Evolutionary conservation across 2,888 invertebrate genomes (phyloP).

Genomic region (Pristionchus exspectatus): DNA sequence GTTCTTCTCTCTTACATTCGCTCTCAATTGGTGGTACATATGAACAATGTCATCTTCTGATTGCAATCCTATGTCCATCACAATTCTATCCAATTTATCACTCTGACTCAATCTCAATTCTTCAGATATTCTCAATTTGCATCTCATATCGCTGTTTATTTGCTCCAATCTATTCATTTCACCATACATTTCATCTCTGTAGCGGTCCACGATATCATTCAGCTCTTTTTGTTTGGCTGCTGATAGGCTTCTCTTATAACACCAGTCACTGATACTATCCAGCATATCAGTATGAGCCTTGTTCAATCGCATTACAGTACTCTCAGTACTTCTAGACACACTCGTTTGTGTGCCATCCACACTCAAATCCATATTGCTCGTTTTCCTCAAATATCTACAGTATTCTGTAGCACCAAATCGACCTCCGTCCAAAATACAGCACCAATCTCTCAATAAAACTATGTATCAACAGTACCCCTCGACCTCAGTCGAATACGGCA

Average conservation of each 20-base stretch:
- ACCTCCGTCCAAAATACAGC: no score
- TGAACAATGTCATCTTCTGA: background rate
- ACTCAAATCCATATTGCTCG: background rate
- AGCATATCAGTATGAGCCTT: background rate
- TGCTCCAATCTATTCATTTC: background rate
- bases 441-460: no score
- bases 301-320: background rate
- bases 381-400: background rate
- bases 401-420: no score
- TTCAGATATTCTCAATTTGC: background rate
- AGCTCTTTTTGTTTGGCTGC: background rate
- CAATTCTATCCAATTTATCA: no score
- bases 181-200: background rate
- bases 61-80: background rate
- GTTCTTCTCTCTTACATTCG: background rate
- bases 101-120: background rate
- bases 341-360: background rate
- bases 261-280: background rate
- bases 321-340: background rate
- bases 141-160: background rate
- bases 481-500: no score
- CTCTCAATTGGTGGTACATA: background rate
- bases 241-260: background rate
- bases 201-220: background rate
- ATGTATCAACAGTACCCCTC: no score